Evolutionary conservation across 2,888 invertebrate species (phyloP).

Genomic region (Hydrotaea diabolus): DNA sequence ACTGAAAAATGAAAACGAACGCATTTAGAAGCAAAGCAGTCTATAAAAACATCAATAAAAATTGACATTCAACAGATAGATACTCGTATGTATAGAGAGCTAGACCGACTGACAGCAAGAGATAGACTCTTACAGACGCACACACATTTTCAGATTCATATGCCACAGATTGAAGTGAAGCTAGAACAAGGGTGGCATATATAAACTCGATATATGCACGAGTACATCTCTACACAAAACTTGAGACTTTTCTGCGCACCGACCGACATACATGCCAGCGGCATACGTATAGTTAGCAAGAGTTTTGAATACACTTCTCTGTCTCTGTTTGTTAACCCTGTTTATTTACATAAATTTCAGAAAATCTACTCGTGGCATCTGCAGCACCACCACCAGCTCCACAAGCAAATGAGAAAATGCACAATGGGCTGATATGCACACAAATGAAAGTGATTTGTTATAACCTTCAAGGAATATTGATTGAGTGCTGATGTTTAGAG

Average conservation of each 20-base stretch:
- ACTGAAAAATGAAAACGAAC: not conserved
- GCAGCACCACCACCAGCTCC: not conserved
- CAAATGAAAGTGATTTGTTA: too few relatives aligned
- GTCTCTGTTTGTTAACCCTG: not conserved
- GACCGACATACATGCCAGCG: too few relatives aligned
- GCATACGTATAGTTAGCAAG: too few relatives aligned
- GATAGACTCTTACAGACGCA: too few relatives aligned
- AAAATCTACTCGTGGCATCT: not conserved
- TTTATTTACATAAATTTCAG: constrained; percentile 6
- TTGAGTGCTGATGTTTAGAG: too few relatives aligned
- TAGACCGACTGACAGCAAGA: too few relatives aligned
- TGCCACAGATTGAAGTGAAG: not conserved
- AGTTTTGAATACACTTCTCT: too few relatives aligned
- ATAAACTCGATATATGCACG: not conserved
- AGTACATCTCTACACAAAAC: not conserved
- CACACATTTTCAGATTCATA: not conserved
- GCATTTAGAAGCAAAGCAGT: not conserved
- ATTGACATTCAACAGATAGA: constrained; percentile 18
- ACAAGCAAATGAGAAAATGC: too few relatives aligned
- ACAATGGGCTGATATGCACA: too few relatives aligned
- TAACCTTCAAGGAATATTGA: too few relatives aligned
- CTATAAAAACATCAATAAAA: constrained; percentile 15
- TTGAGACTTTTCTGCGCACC: not conserved
- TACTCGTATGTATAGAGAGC: too few relatives aligned
- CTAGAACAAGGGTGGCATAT: not conserved